Percentiles rank a stretch among this genome's conserved stretches.
phyloP scores from a whole-genome alignment of 2,888 invertebrate genomes.

The Zaprionus bogoriensis region DNA sequence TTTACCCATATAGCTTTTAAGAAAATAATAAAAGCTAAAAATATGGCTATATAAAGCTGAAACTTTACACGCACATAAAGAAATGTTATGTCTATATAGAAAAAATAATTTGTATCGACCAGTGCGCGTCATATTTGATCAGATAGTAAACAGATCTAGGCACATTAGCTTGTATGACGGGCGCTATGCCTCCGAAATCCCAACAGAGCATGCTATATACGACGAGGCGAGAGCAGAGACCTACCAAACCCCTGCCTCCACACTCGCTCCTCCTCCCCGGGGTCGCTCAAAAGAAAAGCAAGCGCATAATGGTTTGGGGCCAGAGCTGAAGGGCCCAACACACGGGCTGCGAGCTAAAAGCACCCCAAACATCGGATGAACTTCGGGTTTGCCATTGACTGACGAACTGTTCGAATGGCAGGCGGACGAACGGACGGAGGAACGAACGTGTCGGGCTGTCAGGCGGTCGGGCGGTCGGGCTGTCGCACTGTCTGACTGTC shows the following conservation, averaged over 20 bases:
- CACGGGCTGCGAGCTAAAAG: constrained; percentile 28
- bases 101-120: no score
- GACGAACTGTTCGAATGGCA: not conserved
- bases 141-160: no score
- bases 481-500: constrained; percentile 13
- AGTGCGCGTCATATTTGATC: no score
- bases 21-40: no score
- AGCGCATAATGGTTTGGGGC: constrained; percentile 35
- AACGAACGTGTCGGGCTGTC: constrained; percentile 5
- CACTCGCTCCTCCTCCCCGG: not conserved
- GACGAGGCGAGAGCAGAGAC: no score
- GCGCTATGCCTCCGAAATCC: constrained; percentile 61
- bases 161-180: constrained; percentile 29
- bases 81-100: no score
- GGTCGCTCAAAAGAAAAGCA: constrained; percentile 16
- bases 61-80: no score
- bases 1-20: no score
- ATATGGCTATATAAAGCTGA: no score
- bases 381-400: constrained; percentile 42
- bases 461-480: constrained; percentile 19
- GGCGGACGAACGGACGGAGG: not conserved
- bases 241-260: constrained; percentile 10
- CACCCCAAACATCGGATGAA: constrained; percentile 66
- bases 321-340: constrained; percentile 35
- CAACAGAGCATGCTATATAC: constrained; percentile 48